Base-by-base conservation (phyloP, 2,888 invertebrate genomes). In the Lepidocyrtinus sp. region DNA sequence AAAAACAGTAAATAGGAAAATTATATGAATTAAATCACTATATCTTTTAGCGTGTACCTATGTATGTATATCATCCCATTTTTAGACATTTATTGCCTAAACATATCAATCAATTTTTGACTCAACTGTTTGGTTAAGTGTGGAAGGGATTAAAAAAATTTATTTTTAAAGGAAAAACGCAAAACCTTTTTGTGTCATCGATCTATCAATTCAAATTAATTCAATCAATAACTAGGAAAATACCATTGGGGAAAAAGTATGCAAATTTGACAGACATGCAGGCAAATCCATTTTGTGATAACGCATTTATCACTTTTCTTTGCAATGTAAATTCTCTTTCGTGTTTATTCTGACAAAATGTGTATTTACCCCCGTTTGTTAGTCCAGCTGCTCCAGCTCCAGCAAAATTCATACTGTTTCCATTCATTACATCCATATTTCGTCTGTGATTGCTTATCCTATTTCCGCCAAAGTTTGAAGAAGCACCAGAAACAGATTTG, bases 361-460 rank as follows among this genome's bases (percentile, higher is more conserved):
- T 36, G 36, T 36, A 36, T 45, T 46, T 73, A 79, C 79, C 73
- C 69, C 79, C 79, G 45, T 79, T 79, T 5, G 73, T 22, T 61
- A n/a, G n/a, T n/a, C 71, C 70, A 61, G 69, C n/a, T 12, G 55
- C 22, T 22, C 12, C 26, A n/a, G 55, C 27, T 25, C 12, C 26
- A 22, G 24, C 7, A 21, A 22, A n/a, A n/a, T n/a, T n/a, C n/a
- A n/a, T n/a, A 22, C 22, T 21, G 12, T 50, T 69, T 46, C 79
- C 79, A 55, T 74, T 73, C 12, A 46, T 64, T n/a, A 74, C 12
- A 21, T 79, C 73, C 79, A 79, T 79, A 69, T 79, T 79, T 9
- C 73, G 25, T 68, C 79, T 73, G 63, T 72, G 72, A 45, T 26
- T 79, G 73, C 63, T 72, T 73, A 36, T 36, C 12, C 79, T 61